Evolutionary conservation across 2,888 invertebrate species (phyloP), one percentile per base, ranked within the genome.

Genomic region (Tipula confusa): DNA sequence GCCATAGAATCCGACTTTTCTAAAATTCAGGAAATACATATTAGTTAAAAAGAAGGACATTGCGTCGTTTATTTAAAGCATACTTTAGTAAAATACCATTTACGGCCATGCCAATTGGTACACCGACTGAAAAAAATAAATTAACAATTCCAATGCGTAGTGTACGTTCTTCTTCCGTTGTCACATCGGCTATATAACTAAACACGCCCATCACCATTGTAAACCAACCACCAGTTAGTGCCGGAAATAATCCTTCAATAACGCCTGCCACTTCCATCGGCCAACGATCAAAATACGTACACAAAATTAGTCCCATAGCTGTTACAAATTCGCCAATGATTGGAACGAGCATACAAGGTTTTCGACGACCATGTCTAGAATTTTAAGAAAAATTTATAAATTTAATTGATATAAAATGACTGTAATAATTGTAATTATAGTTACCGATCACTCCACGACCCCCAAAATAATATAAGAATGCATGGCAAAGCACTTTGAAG

Each of bases 131-230:
- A 86, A 96, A 94, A 89, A 96, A 97, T 6, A 97, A 92, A 89
- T 97, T 97, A 85, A 96, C 94, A 83, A 97, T 93, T 29, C 97
- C 96, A 86, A 97, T 96, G 85, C 97, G 90, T 82, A 96, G 91
- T 28, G 97, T 97, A 86, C 97, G 92, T 86, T 94, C 94, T 88
- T 96, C 94, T 85, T 95, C 93, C 1, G 94, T 94, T 2, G 97
- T 96, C 15, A 96, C 94, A 87, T 97, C 96, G 1, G 94, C 95
- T 84, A 97, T 94, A 88, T 97, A 97, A 89, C 96, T 95, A 89
- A 97, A 95, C 85, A 96, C 93, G 24, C 95, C 95, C 95, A 96
- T 96, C 86, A 96, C 93, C 95, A 96, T 95, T 33, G 95, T 95
- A 88, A 95, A 95, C 96, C 96, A 96, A 7, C 96, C 96, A 9